Evolutionary conservation across 1,140 invertebrate genomes (phyloP), one percentile per base, ranked within the genome.

Genomic region (Acyrthosiphon pisum): DNA sequence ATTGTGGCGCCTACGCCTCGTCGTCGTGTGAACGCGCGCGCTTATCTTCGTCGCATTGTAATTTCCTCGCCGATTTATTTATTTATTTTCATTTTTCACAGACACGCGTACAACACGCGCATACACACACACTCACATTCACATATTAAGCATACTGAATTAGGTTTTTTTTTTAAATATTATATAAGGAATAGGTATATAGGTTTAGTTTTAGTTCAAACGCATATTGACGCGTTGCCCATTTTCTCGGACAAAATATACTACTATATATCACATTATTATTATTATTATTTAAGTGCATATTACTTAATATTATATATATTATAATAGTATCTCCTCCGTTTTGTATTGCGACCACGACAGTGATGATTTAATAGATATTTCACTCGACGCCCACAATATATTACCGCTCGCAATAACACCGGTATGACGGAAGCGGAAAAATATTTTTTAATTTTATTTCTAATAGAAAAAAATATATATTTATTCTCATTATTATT

Each of bases 1-100:
- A 89, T 89, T 89, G 88, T 89, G 50, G 88, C 88, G 88, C 88
- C 88, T 89, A 89, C 88, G 88, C 50, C n/a, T 48, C 30, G 1
- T 50, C 44, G 86, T 37, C 88, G 88, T 56, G 88, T 56, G n/a
- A 89, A 89, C 88, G 50, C 6, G 35, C 35, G 50, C n/a, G n/a
- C 60, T 76, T 76, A 76, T 76, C 60, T 76, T 88, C 23, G 46
- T 41, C 35, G 87, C 30, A 37, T 89, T 53, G n/a, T 89, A 23
- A 89, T 89, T 22, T 53, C 22, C 35, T 22, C 23, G 88, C n/a
- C 22, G 88, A 89, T 89, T 89, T 86, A 44, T 46, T 44, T 60
- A 60, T 87, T 87, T 84, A 14, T 86, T 86, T 46, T 83, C 7
- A 37, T 37, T 83, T 83, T 83, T 37, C 35, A 8, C n/a, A 83